Percentiles rank a stretch among this genome's conserved stretches.
These are phyloP conservation scores for silkworm (Bombyx mori) DNA, from an alignment of 1,140 invertebrate genomes.

Conservation along the genomic window DNA sequence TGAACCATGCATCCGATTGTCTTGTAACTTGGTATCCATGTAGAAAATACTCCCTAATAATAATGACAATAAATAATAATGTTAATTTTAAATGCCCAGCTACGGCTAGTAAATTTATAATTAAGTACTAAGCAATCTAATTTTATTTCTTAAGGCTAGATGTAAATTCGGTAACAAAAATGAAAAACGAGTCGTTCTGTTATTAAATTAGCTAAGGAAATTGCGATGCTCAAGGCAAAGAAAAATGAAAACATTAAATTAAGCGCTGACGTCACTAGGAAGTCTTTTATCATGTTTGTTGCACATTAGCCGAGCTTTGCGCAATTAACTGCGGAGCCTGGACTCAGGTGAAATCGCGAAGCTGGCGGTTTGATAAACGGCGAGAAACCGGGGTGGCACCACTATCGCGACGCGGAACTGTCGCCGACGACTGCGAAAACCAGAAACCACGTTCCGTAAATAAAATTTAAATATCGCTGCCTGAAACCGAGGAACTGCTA, in stretches of 20 bases:
- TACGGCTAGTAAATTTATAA: no score
- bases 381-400: constrained; percentile 31
- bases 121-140: no score
- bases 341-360: constrained; percentile 42
- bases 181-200: neutral
- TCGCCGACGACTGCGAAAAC: constrained; percentile 23
- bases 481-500: no score
- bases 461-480: no score
- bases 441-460: no score
- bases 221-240: constrained; percentile 1
- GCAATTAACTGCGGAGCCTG: constrained; percentile 43
- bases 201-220: constrained; percentile 4
- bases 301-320: constrained; percentile 44
- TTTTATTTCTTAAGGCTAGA: no score
- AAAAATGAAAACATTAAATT: constrained; percentile 26
- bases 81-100: no score
- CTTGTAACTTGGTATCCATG: no score
- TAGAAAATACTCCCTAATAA: no score
- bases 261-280: constrained; percentile 30
- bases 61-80: no score
- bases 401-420: constrained; percentile 39
- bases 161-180: no score
- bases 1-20: no score
- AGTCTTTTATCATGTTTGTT: constrained; percentile 52
- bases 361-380: constrained; percentile 48